Evolutionary conservation across 2,113 vertebrate genomes (phyloP).

Genomic region (Vombatus ursinus): DNA sequence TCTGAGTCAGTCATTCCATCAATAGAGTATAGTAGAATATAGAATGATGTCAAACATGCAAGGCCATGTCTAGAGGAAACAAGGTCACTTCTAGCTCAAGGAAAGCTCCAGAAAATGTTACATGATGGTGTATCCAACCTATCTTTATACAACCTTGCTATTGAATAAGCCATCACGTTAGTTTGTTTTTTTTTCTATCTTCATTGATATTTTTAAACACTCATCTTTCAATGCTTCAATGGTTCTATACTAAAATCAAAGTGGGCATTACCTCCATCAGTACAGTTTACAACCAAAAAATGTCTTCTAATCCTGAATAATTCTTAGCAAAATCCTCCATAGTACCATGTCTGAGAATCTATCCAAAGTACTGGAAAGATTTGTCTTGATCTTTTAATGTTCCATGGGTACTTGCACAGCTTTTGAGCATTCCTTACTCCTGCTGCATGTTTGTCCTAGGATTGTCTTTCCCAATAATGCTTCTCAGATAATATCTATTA

Average conservation of each 20-base stretch:
- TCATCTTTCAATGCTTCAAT: not conserved
- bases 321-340: not conserved
- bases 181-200: not conserved
- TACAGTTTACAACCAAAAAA: not conserved
- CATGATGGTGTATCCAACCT: not conserved
- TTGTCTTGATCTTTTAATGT: not conserved
- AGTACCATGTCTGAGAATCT: not conserved
- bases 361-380: not conserved
- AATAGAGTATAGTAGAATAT: not conserved
- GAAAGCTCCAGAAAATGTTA: not conserved
- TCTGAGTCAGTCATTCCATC: not conserved
- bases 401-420: not conserved
- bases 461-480: not conserved
- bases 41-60: not conserved
- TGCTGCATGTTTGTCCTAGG: not conserved
- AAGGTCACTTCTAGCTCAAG: not conserved
- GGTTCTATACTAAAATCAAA: not conserved
- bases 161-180: not conserved
- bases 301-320: not conserved
- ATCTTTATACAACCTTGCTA: not conserved
- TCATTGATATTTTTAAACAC: not conserved
- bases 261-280: not conserved
- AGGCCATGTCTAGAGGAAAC: not conserved
- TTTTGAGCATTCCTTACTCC: not conserved
- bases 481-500: no score